Evolutionary conservation across 2,888 invertebrate genomes (phyloP).

Genomic region (Stenichneumon culpator): DNA sequence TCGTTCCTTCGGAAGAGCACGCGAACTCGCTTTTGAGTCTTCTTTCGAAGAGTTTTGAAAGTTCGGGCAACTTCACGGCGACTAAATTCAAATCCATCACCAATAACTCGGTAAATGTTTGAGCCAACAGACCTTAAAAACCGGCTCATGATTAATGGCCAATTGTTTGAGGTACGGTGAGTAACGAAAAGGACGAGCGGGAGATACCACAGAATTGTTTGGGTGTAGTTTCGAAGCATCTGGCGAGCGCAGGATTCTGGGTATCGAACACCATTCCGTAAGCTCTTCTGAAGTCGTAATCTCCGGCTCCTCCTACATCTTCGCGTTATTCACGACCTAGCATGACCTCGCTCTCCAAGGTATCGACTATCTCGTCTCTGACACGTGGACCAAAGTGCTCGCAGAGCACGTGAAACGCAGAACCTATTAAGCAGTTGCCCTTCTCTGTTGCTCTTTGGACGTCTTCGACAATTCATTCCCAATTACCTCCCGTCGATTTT

Average conservation of each 20-base stretch:
- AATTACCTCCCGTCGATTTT: conserved; percentile 56
- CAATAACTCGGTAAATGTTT: conserved; percentile 16
- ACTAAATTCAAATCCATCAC: too few relatives aligned
- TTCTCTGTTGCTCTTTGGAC: conserved; percentile 33
- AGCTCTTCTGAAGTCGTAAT: conserved; percentile 33
- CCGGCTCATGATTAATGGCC: conserved; percentile 41
- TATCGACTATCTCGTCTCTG: conserved; percentile 50
- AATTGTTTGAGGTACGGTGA: conserved; percentile 58
- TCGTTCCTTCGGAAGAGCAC: background rate
- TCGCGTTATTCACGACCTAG: conserved; percentile 24
- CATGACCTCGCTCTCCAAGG: conserved; percentile 42
- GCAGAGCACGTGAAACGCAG: conserved; percentile 39
- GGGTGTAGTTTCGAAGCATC: conserved; percentile 57
- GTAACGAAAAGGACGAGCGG: conserved; percentile 9
- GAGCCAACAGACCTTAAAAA: conserved; percentile 54
- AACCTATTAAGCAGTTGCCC: conserved; percentile 48
- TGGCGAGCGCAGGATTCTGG: conserved; percentile 61
- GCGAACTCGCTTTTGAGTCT: background rate
- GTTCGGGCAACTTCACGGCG: too few relatives aligned
- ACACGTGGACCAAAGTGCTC: conserved; percentile 51
- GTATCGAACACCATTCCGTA: conserved; percentile 35
- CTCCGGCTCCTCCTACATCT: conserved; percentile 23
- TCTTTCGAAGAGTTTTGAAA: too few relatives aligned
- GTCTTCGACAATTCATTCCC: conserved; percentile 47
- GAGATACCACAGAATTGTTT: conserved; percentile 37